These are phyloP conservation scores for Scaptomyza tumidula DNA, from an alignment of 2,888 invertebrate genomes.

Conservation along the genomic window DNA sequence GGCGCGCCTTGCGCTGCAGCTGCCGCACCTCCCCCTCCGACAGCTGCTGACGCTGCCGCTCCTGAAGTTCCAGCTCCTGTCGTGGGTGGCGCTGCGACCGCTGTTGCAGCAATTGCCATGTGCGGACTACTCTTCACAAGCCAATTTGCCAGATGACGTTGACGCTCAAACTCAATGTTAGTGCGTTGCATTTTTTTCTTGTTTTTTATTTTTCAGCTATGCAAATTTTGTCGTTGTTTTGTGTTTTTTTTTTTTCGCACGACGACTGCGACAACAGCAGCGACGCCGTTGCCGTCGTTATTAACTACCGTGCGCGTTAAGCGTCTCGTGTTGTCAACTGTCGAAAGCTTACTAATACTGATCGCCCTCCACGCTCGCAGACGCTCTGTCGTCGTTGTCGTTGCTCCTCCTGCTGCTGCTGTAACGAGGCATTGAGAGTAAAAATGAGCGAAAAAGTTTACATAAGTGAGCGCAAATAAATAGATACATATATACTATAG, in stretches of 20 bases:
- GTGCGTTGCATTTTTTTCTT: constrained; percentile 84
- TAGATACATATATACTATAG: constrained; percentile 15
- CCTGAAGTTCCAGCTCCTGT: constrained; percentile 42
- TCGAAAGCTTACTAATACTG: constrained; percentile 61
- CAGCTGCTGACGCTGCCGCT: constrained; percentile 38
- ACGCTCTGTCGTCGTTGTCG: constrained; percentile 31
- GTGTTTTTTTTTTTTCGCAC: constrained; percentile 22
- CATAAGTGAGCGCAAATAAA: constrained; percentile 60
- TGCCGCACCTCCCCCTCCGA: constrained; percentile 45
- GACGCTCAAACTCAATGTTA: constrained; percentile 85
- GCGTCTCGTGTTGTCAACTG: constrained; percentile 71
- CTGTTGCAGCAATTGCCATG: constrained; percentile 82
- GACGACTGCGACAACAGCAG: constrained; percentile 61
- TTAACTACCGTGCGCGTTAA: constrained; percentile 58
- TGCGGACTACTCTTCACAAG: constrained; percentile 84
- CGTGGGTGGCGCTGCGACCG: constrained; percentile 60
- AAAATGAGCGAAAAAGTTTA: constrained; percentile 62
- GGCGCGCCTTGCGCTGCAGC: constrained; percentile 54
- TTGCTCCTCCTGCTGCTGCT: constrained; percentile 45
- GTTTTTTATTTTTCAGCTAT: constrained; percentile 12
- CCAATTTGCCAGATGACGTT: constrained; percentile 85
- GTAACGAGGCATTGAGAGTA: constrained; percentile 61
- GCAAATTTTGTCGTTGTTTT: constrained; percentile 10
- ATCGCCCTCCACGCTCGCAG: constrained; percentile 58
- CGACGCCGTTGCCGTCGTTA: constrained; percentile 70